Percentiles rank a stretch among this genome's conserved stretches.
These are phyloP conservation scores for Calliopsis andreniformis DNA, from an alignment of 1,140 invertebrate genomes.

Conservation along the genomic window DNA sequence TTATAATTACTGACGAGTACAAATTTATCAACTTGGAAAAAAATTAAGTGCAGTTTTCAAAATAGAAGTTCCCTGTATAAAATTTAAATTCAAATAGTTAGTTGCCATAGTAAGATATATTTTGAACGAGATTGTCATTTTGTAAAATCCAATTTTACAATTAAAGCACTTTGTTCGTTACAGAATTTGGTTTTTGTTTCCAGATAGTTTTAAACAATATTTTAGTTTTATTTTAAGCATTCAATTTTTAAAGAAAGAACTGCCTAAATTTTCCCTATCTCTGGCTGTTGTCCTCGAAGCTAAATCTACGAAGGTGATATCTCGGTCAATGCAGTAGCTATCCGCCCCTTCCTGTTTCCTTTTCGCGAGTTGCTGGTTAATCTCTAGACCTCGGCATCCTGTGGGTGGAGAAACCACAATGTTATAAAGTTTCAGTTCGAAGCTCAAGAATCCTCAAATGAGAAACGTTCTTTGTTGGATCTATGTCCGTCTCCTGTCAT, in stretches of 20 bases:
- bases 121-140: too few relatives aligned
- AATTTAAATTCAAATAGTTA: too few relatives aligned
- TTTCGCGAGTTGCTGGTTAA: slow-evolving; percentile 60
- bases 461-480: not conserved
- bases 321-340: slow-evolving; percentile 63
- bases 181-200: too few relatives aligned
- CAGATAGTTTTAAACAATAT: not conserved
- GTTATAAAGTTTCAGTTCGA: slow-evolving; percentile 67
- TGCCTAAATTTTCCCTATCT: not conserved
- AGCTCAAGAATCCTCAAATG: slow-evolving; percentile 49
- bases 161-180: too few relatives aligned
- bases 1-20: too few relatives aligned
- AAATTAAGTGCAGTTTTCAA: too few relatives aligned
- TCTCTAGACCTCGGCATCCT: slow-evolving; percentile 72
- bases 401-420: slow-evolving; percentile 58
- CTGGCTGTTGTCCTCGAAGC: slow-evolving; percentile 12
- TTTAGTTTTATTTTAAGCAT: not conserved
- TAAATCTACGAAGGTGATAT: slow-evolving; percentile 61
- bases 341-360: slow-evolving; percentile 77
- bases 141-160: too few relatives aligned
- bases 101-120: too few relatives aligned
- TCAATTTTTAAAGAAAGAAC: not conserved
- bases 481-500: not conserved
- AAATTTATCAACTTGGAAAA: too few relatives aligned
- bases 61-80: too few relatives aligned